Conservation (phyloP, 2,797 vertebrate genomes). For the Triplophysa bombifrons region DNA sequence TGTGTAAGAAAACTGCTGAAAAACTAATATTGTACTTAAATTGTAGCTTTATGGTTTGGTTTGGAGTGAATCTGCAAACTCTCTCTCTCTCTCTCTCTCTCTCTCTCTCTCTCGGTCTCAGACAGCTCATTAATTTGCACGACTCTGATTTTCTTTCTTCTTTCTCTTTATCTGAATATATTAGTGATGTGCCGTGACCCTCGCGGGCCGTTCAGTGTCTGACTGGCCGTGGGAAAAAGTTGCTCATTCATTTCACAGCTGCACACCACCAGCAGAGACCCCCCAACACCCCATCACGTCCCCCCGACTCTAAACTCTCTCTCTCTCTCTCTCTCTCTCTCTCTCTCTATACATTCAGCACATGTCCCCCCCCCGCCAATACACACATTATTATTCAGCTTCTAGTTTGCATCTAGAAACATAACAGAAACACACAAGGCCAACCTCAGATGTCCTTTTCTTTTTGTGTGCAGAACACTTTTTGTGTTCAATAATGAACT, state of each 20-base stretch:
- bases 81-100: slow-evolving; percentile 38
- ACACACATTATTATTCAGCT: slow-evolving; percentile 89
- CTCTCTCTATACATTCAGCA: slow-evolving; percentile 69
- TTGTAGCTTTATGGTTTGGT: too few relatives aligned
- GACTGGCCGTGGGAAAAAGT: slow-evolving; percentile 94
- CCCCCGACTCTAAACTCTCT: slow-evolving; percentile 55
- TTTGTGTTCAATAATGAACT: background rate
- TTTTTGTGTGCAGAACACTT: slow-evolving; percentile 11
- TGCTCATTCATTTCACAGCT: slow-evolving; percentile 91
- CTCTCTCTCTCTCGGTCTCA: slow-evolving; percentile 52
- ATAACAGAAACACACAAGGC: slow-evolving; percentile 71
- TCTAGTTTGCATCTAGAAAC: slow-evolving; percentile 79
- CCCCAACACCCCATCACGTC: slow-evolving; percentile 64
- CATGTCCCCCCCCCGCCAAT: slow-evolving; percentile 76
- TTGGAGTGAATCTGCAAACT: too few relatives aligned
- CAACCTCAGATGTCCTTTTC: slow-evolving; percentile 66
- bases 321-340: slow-evolving; percentile 33
- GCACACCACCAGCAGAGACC: slow-evolving; percentile 79
- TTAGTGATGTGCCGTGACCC: slow-evolving; percentile 88
- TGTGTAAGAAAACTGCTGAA: too few relatives aligned
- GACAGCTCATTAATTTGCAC: slow-evolving; percentile 82
- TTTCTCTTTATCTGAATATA: slow-evolving; percentile 76
- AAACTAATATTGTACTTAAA: too few relatives aligned
- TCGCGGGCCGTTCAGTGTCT: slow-evolving; percentile 81
- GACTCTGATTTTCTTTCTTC: slow-evolving; percentile 65